Evolutionary conservation across 2,888 invertebrate species (phyloP).

Genomic region (Mesorhabditis belari): DNA sequence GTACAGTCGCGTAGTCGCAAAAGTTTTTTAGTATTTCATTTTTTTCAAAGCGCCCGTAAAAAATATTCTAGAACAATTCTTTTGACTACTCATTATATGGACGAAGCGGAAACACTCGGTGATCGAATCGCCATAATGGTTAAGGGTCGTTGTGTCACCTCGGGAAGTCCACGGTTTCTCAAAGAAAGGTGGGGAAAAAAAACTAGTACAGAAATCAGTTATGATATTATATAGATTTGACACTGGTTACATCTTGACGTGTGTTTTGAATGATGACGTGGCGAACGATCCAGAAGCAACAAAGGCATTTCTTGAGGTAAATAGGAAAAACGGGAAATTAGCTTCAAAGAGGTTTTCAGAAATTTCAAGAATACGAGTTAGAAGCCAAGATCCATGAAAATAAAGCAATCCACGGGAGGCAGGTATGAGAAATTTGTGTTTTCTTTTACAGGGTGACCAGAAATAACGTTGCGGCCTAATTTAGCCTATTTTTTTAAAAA

Average conservation of each 20-base stretch:
- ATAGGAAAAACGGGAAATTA: neutral
- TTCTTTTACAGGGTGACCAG: too few species aligned
- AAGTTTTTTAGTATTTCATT: too few species aligned
- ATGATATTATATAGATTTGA: constrained; percentile 20
- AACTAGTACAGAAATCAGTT: too few species aligned
- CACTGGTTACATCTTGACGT: constrained; percentile 39
- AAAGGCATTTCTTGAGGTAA: neutral
- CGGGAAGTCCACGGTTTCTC: constrained; percentile 35
- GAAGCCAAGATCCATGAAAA: too few species aligned
- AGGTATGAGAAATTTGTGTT: too few species aligned
- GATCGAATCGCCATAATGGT: constrained; percentile 46
- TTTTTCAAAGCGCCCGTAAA: too few species aligned
- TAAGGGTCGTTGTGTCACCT: constrained; percentile 36
- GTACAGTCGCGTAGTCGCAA: too few species aligned
- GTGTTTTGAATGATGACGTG: too few species aligned
- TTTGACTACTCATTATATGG: constrained; percentile 41
- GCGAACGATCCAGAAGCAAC: too few species aligned
- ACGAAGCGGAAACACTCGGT: constrained; percentile 37
- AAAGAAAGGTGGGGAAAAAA: constrained; percentile 25
- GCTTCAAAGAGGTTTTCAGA: neutral
- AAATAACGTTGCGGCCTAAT: too few species aligned
- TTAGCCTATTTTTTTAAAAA: too few species aligned
- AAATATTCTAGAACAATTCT: constrained; percentile 30
- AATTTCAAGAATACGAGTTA: neutral
- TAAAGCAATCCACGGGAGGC: too few species aligned